Evolutionary conservation across 2,797 vertebrate genomes (phyloP).

Genomic region (Anguilla obscura): DNA sequence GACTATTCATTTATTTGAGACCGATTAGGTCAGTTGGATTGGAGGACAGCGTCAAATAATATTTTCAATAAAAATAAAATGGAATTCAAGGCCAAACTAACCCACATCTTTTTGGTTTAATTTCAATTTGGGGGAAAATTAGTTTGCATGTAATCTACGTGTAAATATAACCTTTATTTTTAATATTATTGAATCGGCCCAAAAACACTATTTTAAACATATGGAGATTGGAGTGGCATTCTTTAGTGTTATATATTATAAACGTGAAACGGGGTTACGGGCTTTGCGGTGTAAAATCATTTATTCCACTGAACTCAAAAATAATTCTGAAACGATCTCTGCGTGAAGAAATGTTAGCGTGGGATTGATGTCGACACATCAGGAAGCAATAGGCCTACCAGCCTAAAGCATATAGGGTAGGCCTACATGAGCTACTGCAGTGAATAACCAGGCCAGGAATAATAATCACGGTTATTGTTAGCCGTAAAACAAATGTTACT

Average conservation of each 20-base stretch:
- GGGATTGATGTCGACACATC: neutral
- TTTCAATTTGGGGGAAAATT: neutral
- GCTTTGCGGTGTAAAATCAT: neutral
- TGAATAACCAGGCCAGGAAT: neutral
- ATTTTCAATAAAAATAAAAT: too few species aligned
- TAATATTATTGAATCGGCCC: neutral
- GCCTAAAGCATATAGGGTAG: neutral
- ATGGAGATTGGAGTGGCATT: neutral
- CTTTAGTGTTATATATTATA: neutral
- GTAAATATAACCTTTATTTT: neutral
- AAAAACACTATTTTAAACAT: neutral
- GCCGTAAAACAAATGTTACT: neutral
- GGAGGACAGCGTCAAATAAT: too few species aligned
- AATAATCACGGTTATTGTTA: neutral
- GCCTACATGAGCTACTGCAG: neutral
- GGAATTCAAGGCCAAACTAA: too few species aligned
- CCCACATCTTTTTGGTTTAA: neutral
- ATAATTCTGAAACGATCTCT: neutral
- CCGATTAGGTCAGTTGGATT: too few species aligned
- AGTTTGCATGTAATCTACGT: neutral
- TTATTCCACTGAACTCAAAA: neutral
- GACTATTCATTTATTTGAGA: too few species aligned
- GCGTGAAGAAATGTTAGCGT: neutral
- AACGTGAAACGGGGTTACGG: neutral
- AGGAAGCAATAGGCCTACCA: neutral